Evolutionary conservation across 1,140 invertebrate species (phyloP), one percentile per base, ranked within the genome.

Genomic region (Dendrolimus punctatus): DNA sequence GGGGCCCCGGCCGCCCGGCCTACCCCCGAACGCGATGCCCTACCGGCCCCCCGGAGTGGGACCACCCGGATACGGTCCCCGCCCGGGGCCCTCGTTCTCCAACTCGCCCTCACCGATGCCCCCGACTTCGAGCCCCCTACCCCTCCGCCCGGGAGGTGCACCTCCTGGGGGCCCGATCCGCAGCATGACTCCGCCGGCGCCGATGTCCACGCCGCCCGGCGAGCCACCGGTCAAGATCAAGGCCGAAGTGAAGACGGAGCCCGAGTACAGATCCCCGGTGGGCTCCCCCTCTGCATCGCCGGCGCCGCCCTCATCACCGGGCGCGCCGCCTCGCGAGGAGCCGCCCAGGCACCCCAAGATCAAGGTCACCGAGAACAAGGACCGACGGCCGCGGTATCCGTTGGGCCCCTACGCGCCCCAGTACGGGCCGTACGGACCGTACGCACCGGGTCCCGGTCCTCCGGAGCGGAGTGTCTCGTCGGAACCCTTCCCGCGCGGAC

Each of bases 401-500:
- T 69, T 84, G 5, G 85, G 84, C 5, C 84, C 84, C 0, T 85
- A 85, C 66, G 81, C 84, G 23, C 81, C 86, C 5, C 84, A 88
- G 49, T 87, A 84, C 53, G 81, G 74, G 2, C 80, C 84, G 0
- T 85, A 83, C 62, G 78, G 82, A 6, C 85, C 85, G 0, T 83
- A 86, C 64, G 80, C 81, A 38, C 50, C 50, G 10, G 50, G 50
- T 1, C 23, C 79, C 78, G 6, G 40, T 42, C 60, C 60, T 40
- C 47, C 38, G 44, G 23, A 23, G 66, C 49, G 40, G 40, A 43
- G 6, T 10, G 49, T 4, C 5, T 38, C 23, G 40, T n/a, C 40
- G 40, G 5, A 10, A 40, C 49, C 49, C 6, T 23, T 9, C 5
- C 41, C 44, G 0, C 49, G 40, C 6, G 39, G 39, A 23, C 49